Percentiles rank a stretch among this genome's conserved stretches.
Conservation (phyloP, 2,113 vertebrate species). For the Herpailurus yagouaroundi region DNA sequence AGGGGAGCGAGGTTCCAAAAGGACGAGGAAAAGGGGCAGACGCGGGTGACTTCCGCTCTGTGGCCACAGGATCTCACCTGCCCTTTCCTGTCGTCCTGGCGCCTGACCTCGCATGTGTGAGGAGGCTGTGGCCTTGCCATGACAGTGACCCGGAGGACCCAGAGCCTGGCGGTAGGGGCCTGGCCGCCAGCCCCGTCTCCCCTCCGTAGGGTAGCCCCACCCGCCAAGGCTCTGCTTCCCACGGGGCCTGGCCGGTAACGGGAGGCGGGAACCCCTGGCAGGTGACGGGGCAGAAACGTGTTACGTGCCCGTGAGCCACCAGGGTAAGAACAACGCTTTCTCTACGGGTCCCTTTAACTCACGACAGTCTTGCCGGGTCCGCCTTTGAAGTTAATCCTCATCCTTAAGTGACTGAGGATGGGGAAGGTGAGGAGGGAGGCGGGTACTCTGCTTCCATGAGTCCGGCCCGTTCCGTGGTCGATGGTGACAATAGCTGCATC, state of each 20-base stretch:
- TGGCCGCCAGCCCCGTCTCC: not conserved
- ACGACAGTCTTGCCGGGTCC: not conserved
- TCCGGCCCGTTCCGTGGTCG: accelerated
- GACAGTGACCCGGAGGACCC: not conserved
- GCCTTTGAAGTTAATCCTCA: not conserved
- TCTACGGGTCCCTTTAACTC: not conserved
- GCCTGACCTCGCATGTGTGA: accelerated
- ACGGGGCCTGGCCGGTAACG: too few relatives aligned
- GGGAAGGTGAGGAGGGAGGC: not conserved
- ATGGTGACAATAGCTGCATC: too few relatives aligned
- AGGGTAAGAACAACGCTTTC: not conserved
- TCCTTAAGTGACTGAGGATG: too few relatives aligned
- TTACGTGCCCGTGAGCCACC: accelerated
- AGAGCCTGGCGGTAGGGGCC: not conserved
- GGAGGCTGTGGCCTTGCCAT: accelerated
- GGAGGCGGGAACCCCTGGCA: too few relatives aligned
- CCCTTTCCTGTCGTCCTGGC: not conserved
- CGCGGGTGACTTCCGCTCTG: not conserved
- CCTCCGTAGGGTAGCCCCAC: too few relatives aligned
- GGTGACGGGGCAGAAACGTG: not conserved
- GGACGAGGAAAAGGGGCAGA: not conserved
- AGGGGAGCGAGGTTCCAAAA: not conserved
- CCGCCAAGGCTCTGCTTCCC: too few relatives aligned
- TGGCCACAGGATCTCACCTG: too few relatives aligned
- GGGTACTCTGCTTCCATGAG: accelerated